Conservation (phyloP, 2,113 vertebrate genomes). For the Tautogolabrus adspersus region DNA sequence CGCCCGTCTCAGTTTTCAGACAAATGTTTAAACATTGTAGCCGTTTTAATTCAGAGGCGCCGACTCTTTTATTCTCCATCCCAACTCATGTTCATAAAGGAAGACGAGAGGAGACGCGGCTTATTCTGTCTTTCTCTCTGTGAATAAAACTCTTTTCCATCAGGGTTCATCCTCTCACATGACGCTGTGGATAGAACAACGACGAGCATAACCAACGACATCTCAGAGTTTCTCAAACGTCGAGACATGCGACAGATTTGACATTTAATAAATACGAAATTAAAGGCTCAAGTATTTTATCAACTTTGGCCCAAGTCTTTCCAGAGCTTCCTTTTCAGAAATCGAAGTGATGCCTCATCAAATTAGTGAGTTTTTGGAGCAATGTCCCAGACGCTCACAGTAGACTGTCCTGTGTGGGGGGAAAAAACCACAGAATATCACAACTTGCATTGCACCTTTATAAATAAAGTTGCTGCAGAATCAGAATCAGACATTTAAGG, state of each 20-base stretch:
- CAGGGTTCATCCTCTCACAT: slow-evolving; percentile 13
- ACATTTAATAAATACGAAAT: neutral
- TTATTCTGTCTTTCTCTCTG: slow-evolving; percentile 5
- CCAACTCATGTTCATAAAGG: neutral
- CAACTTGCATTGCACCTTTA: no score
- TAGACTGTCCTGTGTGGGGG: no score
- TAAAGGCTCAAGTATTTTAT: no score
- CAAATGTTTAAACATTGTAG: slow-evolving; percentile 77
- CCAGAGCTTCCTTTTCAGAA: no score
- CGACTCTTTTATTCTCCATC: neutral
- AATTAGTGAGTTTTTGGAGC: no score
- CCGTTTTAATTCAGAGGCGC: slow-evolving; percentile 41
- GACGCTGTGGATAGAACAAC: neutral
- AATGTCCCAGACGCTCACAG: no score
- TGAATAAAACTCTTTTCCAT: slow-evolving; percentile 8
- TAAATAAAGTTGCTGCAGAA: no score
- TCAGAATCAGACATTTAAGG: no score
- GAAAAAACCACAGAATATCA: no score
- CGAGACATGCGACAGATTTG: slow-evolving; percentile 3
- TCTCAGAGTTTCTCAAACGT: slow-evolving; percentile 7
- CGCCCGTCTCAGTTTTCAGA: slow-evolving; percentile 62
- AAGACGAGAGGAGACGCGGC: slow-evolving; percentile 21
- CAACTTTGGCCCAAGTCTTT: no score
- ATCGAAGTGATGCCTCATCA: no score
- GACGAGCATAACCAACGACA: slow-evolving; percentile 1